Base-by-base conservation (phyloP, 2,888 invertebrate genomes). In the Matsumyia berberina region DNA sequence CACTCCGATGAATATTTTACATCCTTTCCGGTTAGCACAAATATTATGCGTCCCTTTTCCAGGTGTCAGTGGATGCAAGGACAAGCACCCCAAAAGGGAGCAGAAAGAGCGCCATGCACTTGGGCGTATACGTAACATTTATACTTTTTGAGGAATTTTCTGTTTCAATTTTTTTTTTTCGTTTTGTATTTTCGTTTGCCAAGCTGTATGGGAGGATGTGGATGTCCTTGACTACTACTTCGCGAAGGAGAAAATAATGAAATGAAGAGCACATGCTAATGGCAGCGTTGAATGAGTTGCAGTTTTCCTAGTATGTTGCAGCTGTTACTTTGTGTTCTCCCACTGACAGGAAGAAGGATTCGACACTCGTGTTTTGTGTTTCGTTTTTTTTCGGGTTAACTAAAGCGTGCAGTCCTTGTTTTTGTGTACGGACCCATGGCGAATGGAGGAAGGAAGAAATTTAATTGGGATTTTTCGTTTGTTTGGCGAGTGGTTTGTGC, bases 391-490 rank as follows among this genome's bases (percentile, higher is more conserved):
- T 31, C 8, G n/a, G 33, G 24, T 8, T 39, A 9, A 57, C 19
- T 8, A 1, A 44, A n/a, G 42, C 12, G 64, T 24, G n/a, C 53
- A 53, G 11, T 51, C 29, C 35, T 57, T 17, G n/a, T 42, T 66
- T 73, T 35, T 29, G 33, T 55, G n/a, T 9, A 11, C 7, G 31
- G 29, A 37, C 62, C 31, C 17, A n/a, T 29, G 44, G 8, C 15
- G 42, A 58, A 15, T 24, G 12, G 29, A 53, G 53, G 19, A 64
- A 17, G 60, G 46, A 70, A 80, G 24, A 55, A 72, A 76, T 80
- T 85, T 85, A 85, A 85, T 85, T 85, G 85, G 76, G 69, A 64
- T 70, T 83, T 82, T 70, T 64, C 69, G 57, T 60, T 82, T 77
- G 24, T 24, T 35, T 58, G 58, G n/a, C 8, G 55, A 73, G 73